A percentile compares a stretch with the other conserved stretches of the same genome.
These are phyloP conservation scores for Andrena bucephala DNA, from an alignment of 2,888 invertebrate genomes.

Conservation along the genomic window DNA sequence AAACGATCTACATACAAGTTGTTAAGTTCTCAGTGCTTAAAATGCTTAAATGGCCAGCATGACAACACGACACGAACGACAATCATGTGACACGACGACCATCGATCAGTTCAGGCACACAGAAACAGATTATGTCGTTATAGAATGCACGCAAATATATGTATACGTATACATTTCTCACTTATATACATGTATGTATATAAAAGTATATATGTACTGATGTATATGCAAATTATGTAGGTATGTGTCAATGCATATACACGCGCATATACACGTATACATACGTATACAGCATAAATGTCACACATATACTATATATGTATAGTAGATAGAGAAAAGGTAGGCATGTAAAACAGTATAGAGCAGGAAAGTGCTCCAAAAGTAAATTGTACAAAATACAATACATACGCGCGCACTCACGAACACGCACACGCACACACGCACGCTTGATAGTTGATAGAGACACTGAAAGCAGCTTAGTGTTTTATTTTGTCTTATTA, in stretches of 20 bases:
- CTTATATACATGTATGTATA: constrained; percentile 10
- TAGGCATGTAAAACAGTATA: constrained; percentile 77
- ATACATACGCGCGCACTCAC: constrained; percentile 70
- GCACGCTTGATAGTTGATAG: constrained; percentile 76
- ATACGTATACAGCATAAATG: constrained; percentile 60
- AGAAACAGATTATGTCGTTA: constrained; percentile 82
- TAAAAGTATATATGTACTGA: constrained; percentile 51
- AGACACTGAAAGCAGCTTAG: constrained; percentile 84
- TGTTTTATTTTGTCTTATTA: constrained; percentile 81
- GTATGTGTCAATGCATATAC: constrained; percentile 47
- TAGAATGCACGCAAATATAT: constrained; percentile 68
- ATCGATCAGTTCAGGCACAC: constrained; percentile 85
- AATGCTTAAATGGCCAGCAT: constrained; percentile 83
- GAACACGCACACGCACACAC: constrained; percentile 67
- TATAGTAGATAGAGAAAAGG: constrained; percentile 74
- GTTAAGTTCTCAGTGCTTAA: constrained; percentile 62
- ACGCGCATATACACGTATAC: constrained; percentile 50
- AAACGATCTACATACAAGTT: constrained; percentile 6
- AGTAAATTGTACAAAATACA: constrained; percentile 65
- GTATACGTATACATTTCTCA: constrained; percentile 12
- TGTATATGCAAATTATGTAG: constrained; percentile 71
- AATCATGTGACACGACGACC: constrained; percentile 85
- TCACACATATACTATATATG: constrained; percentile 53
- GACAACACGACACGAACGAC: constrained; percentile 85
- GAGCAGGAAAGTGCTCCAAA: constrained; percentile 78